Base-by-base conservation (phyloP, 92 coral and sea anemone species). In the Zoanthus sociatus region DNA sequence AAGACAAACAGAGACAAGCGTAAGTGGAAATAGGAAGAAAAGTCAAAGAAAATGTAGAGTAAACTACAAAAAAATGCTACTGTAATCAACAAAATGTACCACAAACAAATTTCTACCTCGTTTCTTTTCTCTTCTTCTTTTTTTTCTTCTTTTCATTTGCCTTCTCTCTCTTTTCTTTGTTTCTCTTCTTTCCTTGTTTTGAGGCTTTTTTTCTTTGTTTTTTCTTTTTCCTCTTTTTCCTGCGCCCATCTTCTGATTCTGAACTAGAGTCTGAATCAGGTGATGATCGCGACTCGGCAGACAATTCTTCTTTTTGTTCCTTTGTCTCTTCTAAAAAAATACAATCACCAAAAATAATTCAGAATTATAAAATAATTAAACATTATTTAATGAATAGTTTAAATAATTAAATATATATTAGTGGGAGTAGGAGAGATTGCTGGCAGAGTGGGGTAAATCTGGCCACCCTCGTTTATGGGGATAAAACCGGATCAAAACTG, bases 251-350 rank as follows among this genome's bases (percentile, higher is more conserved):
- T 68, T 89, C 90, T 14, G 74, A 64, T 71, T 90, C 96, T 15
- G 89, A 78, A 2, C 95, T 92, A 11, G 98, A 92, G 46, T 82
- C 92, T 77, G 97, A 91, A 3, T 78, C 97, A 30, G 94, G 86
- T 31, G 88, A 86, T 16, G 92, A 86, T 46, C 32, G 87, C 3
- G 95, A 83, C 42, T 56, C 74, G 37, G 89, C 93, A 31, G 88
- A 48, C 5, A 86, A 87, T 37, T 48, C 71, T 18, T 48, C 71
- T 21, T 63, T 91, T 17, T 53, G 82, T 16, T 86, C 68, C 87
- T 89, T 87, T 84, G 89, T 94, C 47, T 94, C 93, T 30, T 64
- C 92, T 87, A 76, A 76, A 10, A 68, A 8, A 5, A 15, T 73
- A n/a, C 9, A 61, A 61, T 37, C 4, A 37, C 26, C 4, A 37